Evolutionary conservation across 2,113 vertebrate genomes (phyloP).

Genomic region (Dipodomys stephensi): DNA sequence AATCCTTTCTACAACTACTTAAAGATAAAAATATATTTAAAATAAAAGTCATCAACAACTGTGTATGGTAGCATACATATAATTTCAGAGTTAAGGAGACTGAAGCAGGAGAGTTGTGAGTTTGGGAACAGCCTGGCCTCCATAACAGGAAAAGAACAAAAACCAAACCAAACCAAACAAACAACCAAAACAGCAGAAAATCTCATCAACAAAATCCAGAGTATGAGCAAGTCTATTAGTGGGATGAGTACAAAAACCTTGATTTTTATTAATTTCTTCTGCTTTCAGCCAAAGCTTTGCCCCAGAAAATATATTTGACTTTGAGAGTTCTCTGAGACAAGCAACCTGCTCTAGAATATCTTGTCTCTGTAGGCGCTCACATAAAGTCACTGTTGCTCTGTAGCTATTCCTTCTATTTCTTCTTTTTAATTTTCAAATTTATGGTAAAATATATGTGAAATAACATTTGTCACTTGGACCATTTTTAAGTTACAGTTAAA

Average conservation of each 20-base stretch:
- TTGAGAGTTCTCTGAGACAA: background rate
- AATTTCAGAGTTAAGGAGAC: background rate
- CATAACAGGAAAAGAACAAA: background rate
- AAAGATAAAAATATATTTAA: too few relatives aligned
- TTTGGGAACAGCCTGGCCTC: too few relatives aligned
- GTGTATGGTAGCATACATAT: background rate
- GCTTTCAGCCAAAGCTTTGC: background rate
- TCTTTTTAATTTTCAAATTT: constrained; percentile 1
- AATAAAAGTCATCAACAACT: background rate
- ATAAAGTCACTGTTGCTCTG: background rate
- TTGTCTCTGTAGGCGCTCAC: too few relatives aligned
- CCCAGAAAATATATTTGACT: background rate
- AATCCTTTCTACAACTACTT: too few relatives aligned
- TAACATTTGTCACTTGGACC: background rate
- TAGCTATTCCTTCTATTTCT: background rate
- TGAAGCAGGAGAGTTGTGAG: background rate
- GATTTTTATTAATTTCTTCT: background rate
- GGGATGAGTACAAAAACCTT: background rate
- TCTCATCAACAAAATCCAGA: background rate
- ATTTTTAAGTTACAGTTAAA: background rate
- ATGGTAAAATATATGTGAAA: background rate
- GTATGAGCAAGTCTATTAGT: background rate
- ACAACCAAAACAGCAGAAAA: background rate
- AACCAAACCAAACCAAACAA: background rate
- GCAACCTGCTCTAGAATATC: background rate